These are phyloP conservation scores for Geophilus truncorum DNA, from an alignment of 2,888 invertebrate species.

Conservation along the genomic window DNA sequence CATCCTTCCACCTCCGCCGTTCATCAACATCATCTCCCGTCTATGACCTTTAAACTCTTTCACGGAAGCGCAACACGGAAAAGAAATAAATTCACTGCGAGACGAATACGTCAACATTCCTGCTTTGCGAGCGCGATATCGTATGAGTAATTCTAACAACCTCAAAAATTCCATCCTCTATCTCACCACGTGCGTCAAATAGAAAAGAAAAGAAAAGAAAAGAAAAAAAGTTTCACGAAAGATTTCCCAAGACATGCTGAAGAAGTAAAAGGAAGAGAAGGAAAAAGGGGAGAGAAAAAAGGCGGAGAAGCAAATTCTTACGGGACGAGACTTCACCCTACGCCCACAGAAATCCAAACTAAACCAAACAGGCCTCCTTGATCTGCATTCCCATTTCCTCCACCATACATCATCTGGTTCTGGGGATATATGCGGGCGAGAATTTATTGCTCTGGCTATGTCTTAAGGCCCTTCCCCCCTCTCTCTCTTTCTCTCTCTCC, in stretches of 20 bases:
- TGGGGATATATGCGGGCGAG: conserved; percentile 11
- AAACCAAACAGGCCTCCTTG: conserved; percentile 20
- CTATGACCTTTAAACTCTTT: not conserved
- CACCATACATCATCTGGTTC: conserved; percentile 20
- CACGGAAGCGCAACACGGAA: not conserved
- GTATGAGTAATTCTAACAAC: conserved; percentile 1
- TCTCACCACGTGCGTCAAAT: not conserved
- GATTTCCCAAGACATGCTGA: conserved; percentile 16
- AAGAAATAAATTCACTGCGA: conserved; percentile 4
- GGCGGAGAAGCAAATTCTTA: conserved; percentile 2
- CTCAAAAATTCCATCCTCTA: conserved; percentile 2
- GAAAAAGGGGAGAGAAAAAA: not conserved
- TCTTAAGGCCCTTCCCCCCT: conserved; percentile 17
- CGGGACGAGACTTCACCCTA: conserved; percentile 11
- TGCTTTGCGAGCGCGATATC: not conserved
- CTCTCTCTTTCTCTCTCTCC: conserved; percentile 12
- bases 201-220: not conserved
- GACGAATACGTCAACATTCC: conserved; percentile 3
- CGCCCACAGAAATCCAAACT: conserved; percentile 20
- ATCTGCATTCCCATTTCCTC: conserved; percentile 20
- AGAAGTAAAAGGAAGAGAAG: not conserved
- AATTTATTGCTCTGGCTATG: conserved; percentile 20
- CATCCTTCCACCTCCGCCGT: conserved; percentile 1
- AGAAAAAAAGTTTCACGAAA: not conserved
- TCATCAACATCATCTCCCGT: conserved; percentile 20